A percentile compares a stretch with the other conserved stretches of the same genome.
Conservation (phyloP, 2,888 invertebrate species). For the Muscina levida region DNA sequence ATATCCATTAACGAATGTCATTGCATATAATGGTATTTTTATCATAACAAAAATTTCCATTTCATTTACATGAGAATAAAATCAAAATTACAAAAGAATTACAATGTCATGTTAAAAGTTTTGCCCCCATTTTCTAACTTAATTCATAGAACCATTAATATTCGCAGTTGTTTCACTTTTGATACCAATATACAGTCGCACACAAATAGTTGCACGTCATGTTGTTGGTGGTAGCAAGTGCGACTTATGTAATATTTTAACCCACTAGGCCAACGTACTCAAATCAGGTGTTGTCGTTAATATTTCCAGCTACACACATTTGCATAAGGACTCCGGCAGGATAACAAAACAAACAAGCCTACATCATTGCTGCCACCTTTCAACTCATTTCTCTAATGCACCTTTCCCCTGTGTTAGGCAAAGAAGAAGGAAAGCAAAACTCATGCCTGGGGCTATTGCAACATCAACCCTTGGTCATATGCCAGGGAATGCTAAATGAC, state of each 20-base stretch:
- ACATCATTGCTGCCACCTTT: neutral
- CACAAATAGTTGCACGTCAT: slow-evolving; percentile 47
- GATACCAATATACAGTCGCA: slow-evolving; percentile 38
- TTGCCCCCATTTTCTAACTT: neutral
- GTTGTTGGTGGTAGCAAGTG: neutral
- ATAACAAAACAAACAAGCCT: neutral
- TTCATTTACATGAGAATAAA: no score
- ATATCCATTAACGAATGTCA: neutral
- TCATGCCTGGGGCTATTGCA: slow-evolving; percentile 3
- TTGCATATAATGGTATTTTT: neutral
- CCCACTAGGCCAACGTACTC: neutral
- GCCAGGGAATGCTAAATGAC: neutral
- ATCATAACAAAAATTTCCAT: neutral
- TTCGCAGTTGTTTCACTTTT: neutral
- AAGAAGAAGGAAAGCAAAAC: neutral
- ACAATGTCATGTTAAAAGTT: slow-evolving; percentile 20
- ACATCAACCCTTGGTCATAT: neutral
- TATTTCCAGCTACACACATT: neutral
- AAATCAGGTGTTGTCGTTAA: slow-evolving; percentile 34
- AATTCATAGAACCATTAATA: slow-evolving; percentile 21
- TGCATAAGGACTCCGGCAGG: slow-evolving; percentile 15
- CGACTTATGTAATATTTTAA: slow-evolving; percentile 4
- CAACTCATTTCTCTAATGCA: neutral
- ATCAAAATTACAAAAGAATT: slow-evolving; percentile 30
- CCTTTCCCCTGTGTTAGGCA: neutral